Evolutionary conservation across 2,888 invertebrate species (phyloP).

Genomic region (Nomada goodeniana): DNA sequence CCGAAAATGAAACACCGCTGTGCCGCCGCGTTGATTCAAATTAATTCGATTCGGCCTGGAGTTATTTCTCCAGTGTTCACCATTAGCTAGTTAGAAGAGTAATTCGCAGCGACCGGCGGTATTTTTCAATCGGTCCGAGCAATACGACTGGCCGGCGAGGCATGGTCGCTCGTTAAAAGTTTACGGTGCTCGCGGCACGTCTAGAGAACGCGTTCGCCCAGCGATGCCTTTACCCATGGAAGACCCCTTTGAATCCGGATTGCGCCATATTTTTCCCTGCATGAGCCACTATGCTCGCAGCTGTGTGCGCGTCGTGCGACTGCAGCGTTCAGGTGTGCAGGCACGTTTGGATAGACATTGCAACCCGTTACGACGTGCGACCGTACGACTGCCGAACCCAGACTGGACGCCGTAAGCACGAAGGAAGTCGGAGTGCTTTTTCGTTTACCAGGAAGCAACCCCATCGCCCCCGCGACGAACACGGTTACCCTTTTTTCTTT

Average conservation of each 20-base stretch:
- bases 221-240: slow-evolving; percentile 15
- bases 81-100: background rate
- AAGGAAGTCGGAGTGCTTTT: slow-evolving; percentile 55
- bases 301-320: background rate
- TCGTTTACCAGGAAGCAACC: slow-evolving; percentile 30
- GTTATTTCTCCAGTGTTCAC: background rate
- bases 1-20: background rate
- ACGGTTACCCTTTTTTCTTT: slow-evolving; percentile 26
- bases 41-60: background rate
- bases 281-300: background rate
- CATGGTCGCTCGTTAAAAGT: slow-evolving; percentile 70
- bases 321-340: slow-evolving; percentile 16
- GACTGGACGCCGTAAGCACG: slow-evolving; percentile 41
- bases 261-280: slow-evolving; percentile 19
- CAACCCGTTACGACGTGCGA: slow-evolving; percentile 36
- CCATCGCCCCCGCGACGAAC: slow-evolving; percentile 15
- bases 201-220: slow-evolving; percentile 4
- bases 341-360: slow-evolving; percentile 21
- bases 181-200: slow-evolving; percentile 52
- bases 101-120: slow-evolving; percentile 4
- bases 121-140: slow-evolving; percentile 47
- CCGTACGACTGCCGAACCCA: slow-evolving; percentile 21
- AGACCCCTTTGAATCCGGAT: slow-evolving; percentile 42
- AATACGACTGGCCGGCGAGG: slow-evolving; percentile 19
- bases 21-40: background rate